These are phyloP conservation scores for Coleophora flavipennella DNA, from an alignment of 2,888 invertebrate species.

Conservation along the genomic window DNA sequence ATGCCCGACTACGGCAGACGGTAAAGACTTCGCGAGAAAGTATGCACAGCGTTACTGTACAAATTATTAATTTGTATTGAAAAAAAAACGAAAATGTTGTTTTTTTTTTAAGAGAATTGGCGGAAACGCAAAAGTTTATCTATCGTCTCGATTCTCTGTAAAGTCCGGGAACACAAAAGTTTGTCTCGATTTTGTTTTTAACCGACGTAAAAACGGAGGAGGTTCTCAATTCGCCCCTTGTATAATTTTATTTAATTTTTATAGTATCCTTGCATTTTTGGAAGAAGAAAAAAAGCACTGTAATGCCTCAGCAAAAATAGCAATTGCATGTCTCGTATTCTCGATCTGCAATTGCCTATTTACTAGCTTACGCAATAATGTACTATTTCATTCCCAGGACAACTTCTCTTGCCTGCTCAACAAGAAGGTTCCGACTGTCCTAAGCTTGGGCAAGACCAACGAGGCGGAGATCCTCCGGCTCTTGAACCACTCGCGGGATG, in stretches of 20 bases:
- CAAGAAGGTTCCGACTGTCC: conserved; percentile 42
- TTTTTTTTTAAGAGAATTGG: too few species aligned
- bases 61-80: not conserved
- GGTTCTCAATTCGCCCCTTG: too few species aligned
- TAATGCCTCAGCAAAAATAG: not conserved
- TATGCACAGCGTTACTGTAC: too few species aligned
- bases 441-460: conserved; percentile 39
- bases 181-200: too few species aligned
- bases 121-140: too few species aligned
- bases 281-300: not conserved
- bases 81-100: too few species aligned
- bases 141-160: too few species aligned
- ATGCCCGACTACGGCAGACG: too few species aligned
- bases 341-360: not conserved
- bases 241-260: not conserved
- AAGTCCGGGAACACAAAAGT: too few species aligned
- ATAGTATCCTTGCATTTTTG: not conserved
- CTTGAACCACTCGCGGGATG: conserved; percentile 42
- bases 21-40: too few species aligned
- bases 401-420: conserved; percentile 29
- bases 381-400: conserved; percentile 32
- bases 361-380: not conserved
- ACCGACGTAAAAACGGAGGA: too few species aligned
- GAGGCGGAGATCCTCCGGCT: conserved; percentile 57
- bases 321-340: not conserved